phyloP scores from a whole-genome alignment of 2,113 vertebrate species.

The Nettapus auritus region DNA sequence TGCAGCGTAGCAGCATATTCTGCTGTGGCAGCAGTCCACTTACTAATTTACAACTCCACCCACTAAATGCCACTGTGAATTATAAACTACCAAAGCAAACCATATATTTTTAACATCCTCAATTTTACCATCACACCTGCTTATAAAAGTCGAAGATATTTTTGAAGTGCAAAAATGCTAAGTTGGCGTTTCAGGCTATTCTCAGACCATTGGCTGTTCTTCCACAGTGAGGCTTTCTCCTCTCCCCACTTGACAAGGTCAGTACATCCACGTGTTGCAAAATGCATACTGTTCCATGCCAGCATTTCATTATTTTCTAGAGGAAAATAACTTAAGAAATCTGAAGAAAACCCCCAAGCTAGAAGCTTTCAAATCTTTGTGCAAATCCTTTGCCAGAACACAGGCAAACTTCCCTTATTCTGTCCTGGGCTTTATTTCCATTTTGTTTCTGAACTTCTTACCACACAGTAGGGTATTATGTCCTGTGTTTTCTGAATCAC shows the following conservation, averaged over 20 bases:
- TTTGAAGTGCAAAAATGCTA: slow-evolving; percentile 68
- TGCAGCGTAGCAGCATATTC: slow-evolving; percentile 55
- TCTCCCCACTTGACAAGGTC: background rate
- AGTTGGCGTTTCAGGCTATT: slow-evolving; percentile 72
- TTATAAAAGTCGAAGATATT: slow-evolving; percentile 48
- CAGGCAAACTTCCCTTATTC: background rate
- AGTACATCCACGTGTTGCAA: background rate
- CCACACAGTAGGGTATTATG: background rate
- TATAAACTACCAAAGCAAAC: slow-evolving; percentile 80
- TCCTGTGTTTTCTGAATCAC: background rate
- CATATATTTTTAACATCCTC: slow-evolving; percentile 82
- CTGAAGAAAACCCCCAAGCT: background rate
- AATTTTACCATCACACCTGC: slow-evolving; percentile 73
- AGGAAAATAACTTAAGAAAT: background rate
- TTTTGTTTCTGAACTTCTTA: background rate
- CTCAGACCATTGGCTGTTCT: slow-evolving; percentile 29
- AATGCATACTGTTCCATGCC: background rate
- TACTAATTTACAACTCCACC: slow-evolving; percentile 81
- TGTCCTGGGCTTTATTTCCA: background rate
- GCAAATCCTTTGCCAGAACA: background rate
- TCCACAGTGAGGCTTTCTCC: background rate
- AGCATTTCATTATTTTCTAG: background rate
- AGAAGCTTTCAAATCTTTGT: background rate
- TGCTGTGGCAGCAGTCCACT: slow-evolving; percentile 70
- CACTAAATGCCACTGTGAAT: slow-evolving; percentile 73